A percentile compares a stretch with the other conserved stretches of the same genome.
These are phyloP conservation scores for Schizothorax lantsangensis DNA, from an alignment of 2,797 vertebrate species.

Conservation along the genomic window DNA sequence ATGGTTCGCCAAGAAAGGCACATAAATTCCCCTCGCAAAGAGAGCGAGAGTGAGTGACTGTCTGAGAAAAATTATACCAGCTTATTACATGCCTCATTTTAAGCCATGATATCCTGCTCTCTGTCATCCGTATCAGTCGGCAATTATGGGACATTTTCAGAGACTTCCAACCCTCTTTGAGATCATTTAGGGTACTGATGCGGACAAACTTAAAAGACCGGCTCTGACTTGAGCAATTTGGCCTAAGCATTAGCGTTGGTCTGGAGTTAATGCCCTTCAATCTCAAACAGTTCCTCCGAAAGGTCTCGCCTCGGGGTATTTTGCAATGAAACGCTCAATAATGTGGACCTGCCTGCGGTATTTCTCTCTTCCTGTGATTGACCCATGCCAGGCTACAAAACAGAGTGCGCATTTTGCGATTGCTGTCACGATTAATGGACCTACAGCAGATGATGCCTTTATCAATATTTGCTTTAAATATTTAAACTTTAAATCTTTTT, in stretches of 20 bases:
- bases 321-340: slow-evolving; percentile 14
- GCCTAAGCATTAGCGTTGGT: slow-evolving; percentile 63
- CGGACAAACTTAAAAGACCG: slow-evolving; percentile 74
- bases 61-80: slow-evolving; percentile 63
- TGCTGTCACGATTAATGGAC: slow-evolving; percentile 70
- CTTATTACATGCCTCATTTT: slow-evolving; percentile 78
- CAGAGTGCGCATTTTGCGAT: slow-evolving; percentile 57
- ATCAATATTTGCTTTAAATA: slow-evolving; percentile 79
- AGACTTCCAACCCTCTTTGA: slow-evolving; percentile 64
- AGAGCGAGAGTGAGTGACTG: slow-evolving; percentile 63
- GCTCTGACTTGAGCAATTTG: slow-evolving; percentile 66
- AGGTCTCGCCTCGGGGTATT: slow-evolving; percentile 58
- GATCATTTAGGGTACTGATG: slow-evolving; percentile 73
- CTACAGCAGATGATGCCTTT: slow-evolving; percentile 68
- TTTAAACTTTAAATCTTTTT: slow-evolving; percentile 69
- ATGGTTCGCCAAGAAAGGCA: slow-evolving; percentile 66
- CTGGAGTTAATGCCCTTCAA: slow-evolving; percentile 68
- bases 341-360: slow-evolving; percentile 45
- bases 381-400: slow-evolving; percentile 44
- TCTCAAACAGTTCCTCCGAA: slow-evolving; percentile 41
- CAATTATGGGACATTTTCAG: slow-evolving; percentile 75
- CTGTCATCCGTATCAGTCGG: slow-evolving; percentile 71
- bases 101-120: slow-evolving; percentile 70
- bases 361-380: slow-evolving; percentile 55
- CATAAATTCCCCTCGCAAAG: slow-evolving; percentile 66